Base-by-base conservation (phyloP, 2,797 vertebrate genomes). In the Rhinella marina region DNA sequence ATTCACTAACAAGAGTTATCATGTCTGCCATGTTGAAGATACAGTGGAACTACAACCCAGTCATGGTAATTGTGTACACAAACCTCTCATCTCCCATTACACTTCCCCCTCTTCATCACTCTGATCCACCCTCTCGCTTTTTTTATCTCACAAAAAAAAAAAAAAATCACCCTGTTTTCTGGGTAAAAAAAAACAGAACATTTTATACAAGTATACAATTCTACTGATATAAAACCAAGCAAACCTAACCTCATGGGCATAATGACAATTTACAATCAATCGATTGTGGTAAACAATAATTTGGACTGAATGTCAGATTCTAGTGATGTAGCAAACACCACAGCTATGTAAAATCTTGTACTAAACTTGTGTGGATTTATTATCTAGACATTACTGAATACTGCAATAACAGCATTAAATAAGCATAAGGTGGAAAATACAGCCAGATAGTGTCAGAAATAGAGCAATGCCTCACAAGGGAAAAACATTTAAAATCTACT, bases 361-460 rank as follows among this genome's bases (percentile, higher is more conserved):
- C 78, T 66, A 66, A 81, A 41, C 14, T 27, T 7, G 32, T 56
- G 59, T 54, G 80, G 87, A 86, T 88, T 88, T 88, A 76, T 77
- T 86, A 88, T 62, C 68, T 81, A 75, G 77, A 64, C 82, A 82
- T 82, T 73, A 86, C 61, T 41, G 70, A 86, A 85, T 77, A 66
- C 13, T 48, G 21, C 27, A 66, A 88, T 68, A 82, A 76, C 41
- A 81, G 72, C 16, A 81, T 85, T 62, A 88, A 88, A 78, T 78
- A 66, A 84, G 73, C 29, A 88, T 8, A 52, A 41, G 59, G 48
- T 88, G 81, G 56, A 80, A 88, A 88, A 86, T 77, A 59, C 50
- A 85, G 70, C 83, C 56, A 81, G 66, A 81, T 81, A 76, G 75
- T 81, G 83, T 85, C 75, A 88, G 77, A 76, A 73, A 54, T 9